phyloP scores from a whole-genome alignment of 2,113 vertebrate genomes.

The Nycticorax nycticorax region DNA sequence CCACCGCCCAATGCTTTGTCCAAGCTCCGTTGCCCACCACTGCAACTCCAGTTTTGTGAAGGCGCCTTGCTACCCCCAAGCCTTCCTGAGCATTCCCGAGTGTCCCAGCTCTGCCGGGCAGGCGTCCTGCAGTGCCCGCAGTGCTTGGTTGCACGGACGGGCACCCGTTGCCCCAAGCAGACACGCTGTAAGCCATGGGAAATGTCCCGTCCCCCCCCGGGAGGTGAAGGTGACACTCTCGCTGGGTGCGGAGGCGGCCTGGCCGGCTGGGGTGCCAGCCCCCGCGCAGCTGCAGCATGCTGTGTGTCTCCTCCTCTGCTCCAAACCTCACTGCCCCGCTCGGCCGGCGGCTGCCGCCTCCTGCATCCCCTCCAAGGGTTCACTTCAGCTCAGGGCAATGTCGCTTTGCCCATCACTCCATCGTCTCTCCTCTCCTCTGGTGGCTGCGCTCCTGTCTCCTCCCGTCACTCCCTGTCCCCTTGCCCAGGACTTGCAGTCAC shows the following conservation, averaged over 20 bases:
- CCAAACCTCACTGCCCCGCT: fast-evolving
- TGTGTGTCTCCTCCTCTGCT: neutral
- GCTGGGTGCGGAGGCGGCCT: fast-evolving
- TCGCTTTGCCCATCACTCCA: neutral
- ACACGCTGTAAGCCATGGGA: fast-evolving
- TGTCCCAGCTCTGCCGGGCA: fast-evolving
- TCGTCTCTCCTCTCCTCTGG: neutral
- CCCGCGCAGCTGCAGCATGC: fast-evolving
- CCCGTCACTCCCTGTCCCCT: neutral
- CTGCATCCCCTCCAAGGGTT: neutral
- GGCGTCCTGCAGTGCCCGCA: fast-evolving
- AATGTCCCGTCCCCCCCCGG: fast-evolving
- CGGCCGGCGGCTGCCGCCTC: neutral
- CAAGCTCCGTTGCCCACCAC: neutral
- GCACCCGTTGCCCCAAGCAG: neutral
- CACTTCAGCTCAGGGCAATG: neutral
- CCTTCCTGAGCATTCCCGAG: neutral
- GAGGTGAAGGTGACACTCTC: neutral
- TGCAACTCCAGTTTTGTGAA: neutral
- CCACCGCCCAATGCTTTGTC: neutral
- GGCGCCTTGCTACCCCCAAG: fast-evolving
- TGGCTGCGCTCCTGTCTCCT: neutral
- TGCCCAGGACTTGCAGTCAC: neutral
- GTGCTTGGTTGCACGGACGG: fast-evolving
- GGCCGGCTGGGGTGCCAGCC: fast-evolving